A percentile compares a stretch with the other conserved stretches of the same genome.
Conservation (phyloP, 92 coral and sea anemone genomes). For the Epizoanthus ramosus region DNA sequence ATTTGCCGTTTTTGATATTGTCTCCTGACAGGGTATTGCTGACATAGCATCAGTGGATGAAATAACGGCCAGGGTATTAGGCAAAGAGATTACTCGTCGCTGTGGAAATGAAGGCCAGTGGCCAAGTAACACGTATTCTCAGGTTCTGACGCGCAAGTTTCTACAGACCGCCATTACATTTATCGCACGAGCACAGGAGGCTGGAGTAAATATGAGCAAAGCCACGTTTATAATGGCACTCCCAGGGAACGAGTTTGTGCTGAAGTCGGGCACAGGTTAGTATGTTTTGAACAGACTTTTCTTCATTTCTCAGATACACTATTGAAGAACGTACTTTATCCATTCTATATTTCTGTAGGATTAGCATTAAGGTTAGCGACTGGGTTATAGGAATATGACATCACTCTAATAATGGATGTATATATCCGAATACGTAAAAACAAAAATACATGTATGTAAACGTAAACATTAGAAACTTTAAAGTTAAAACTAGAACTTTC, state of each 20-base stretch:
- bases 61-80: neutral
- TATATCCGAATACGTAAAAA: too few relatives aligned
- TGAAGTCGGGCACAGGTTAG: slow-evolving; percentile 15
- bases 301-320: too few relatives aligned
- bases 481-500: too few relatives aligned
- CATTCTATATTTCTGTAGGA: too few relatives aligned
- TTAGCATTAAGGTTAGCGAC: too few relatives aligned
- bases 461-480: too few relatives aligned
- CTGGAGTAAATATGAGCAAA: slow-evolving; percentile 8
- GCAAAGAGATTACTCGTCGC: slow-evolving; percentile 10
- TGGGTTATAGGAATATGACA: too few relatives aligned
- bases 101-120: slow-evolving; percentile 20
- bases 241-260: slow-evolving; percentile 22
- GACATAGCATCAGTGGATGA: neutral
- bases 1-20: too few relatives aligned
- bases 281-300: too few relatives aligned
- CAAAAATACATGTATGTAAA: too few relatives aligned
- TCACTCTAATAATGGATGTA: too few relatives aligned
- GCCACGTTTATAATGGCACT: slow-evolving; percentile 11
- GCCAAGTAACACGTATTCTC: neutral
- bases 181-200: slow-evolving; percentile 7
- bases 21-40: neutral
- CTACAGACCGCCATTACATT: slow-evolving; percentile 18
- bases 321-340: too few relatives aligned
- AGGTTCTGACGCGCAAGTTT: neutral